Base-by-base conservation (phyloP, 2,888 invertebrate genomes). In the Pristionchus arcanus region DNA sequence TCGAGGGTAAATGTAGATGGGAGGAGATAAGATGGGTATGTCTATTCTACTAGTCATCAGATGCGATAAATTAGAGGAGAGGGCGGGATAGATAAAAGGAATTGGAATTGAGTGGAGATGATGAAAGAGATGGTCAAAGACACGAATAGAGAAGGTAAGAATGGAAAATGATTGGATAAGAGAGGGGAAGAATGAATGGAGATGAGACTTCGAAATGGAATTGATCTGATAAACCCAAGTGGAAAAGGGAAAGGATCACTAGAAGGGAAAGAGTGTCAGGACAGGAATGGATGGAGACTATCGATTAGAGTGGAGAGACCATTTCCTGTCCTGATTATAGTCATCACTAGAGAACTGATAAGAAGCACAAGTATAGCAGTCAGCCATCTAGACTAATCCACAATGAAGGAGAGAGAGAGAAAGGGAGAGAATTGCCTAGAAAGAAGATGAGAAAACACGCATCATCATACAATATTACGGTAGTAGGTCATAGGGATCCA, bases 151-250 rank as follows among this genome's bases (percentile, higher is more conserved):
- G 77, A 42, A 25, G 42, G 42, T 42, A 77, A 34, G 77, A 77
- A 77, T 77, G 77, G 77, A 77, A 77, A 21, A n/a, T 42, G 21
- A 37, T 21, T 77, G n/a, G 77, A 77, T 37, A 77, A 77, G 77
- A 31, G n/a, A 77, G 77, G 77, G 25, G 9, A 25, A 42, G 77
- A 77, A 42, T 3, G 84, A 55, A 34, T 25, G 77, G 42, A 42
- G 13, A 19, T 9, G 19, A 77, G 37, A 42, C 59, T 59, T 59
- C 5, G 77, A 77, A 77, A 77, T 77, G 77, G 77, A 77, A 77
- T 77, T 77, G 77, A 42, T 77, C n/a, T 77, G 77, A 77, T 42
- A 77, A 34, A 77, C 77, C 77, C 77, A 77, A 77, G 49, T n/a
- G 25, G n/a, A 77, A 25, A n/a, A 42, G n/a, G 16, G 37, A 49